Conservation (phyloP, 2,797 vertebrate genomes). For the Margarornis squamiger region DNA sequence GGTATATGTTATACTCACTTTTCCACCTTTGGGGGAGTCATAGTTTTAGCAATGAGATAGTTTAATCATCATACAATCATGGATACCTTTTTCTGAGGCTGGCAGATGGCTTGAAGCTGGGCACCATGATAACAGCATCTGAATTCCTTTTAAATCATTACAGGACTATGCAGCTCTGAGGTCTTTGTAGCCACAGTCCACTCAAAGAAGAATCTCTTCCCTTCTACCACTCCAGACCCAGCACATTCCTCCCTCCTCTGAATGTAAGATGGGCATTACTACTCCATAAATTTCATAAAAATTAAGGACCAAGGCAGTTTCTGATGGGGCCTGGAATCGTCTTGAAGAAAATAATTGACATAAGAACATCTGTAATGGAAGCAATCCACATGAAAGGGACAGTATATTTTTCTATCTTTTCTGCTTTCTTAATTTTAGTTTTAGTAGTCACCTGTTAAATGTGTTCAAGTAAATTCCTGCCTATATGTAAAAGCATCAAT, state of each 20-base stretch:
- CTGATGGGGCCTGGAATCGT: background rate
- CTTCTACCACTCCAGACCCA: background rate
- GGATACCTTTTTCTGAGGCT: background rate
- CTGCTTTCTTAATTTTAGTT: background rate
- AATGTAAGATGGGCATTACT: background rate
- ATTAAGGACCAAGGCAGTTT: background rate
- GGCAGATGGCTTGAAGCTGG: background rate
- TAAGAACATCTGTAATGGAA: background rate
- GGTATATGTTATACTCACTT: fast-evolving
- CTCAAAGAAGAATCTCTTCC: background rate
- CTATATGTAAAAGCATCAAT: background rate
- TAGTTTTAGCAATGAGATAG: background rate
- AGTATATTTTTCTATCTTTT: background rate
- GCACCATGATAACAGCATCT: background rate
- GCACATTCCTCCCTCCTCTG: background rate
- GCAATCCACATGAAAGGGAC: background rate
- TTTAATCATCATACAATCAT: background rate
- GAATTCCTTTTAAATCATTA: background rate
- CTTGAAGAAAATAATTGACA: background rate
- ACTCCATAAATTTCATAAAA: background rate
- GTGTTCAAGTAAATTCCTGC: background rate
- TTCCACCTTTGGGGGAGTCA: background rate
- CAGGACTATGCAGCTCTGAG: background rate
- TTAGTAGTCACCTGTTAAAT: background rate
- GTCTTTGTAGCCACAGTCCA: background rate